Base-by-base conservation (phyloP, 2,797 vertebrate genomes). In the Phyllotis vaccarum region DNA sequence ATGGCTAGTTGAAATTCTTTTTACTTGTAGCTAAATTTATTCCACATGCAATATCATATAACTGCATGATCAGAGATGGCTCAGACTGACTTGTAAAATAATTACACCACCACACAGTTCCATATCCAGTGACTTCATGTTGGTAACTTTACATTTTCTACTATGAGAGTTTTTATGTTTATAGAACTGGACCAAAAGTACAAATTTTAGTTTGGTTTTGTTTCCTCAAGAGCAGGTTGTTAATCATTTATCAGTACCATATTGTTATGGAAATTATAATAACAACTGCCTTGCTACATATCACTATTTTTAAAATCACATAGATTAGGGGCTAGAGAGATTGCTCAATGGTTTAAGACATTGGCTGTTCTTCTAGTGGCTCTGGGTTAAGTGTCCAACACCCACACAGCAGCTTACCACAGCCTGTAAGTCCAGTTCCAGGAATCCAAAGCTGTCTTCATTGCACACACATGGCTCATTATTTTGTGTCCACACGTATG, bases 201-300 rank as follows among this genome's bases (percentile, higher is more conserved):
- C 12, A 16, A 75, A 86, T 56, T 78, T 60, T 34, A 29, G 29
- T 21, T 72, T 22, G 79, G 16, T 86, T 80, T 22, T 34, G 34
- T 74, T 19, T 46, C 6, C 64, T 56, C 22, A 78, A 94, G 70
- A 89, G 22, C 37, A 58, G 1, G 9, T 80, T 79, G 13, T 89
- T 96, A 90, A 91, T 83, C n/a, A 86, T 70, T 86, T 90, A 93
- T 70, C 24, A 94, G 17, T 21, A 82, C 62, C 60, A 88, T 10
- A 89, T 49, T 31, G 21, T 9, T 87, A 72, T 7, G 89, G 64
- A 66, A 75, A 90, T 64, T 79, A 1, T 54, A 87, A 43, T 92
- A 90, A 79, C 29, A 91, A 82, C 24, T 81, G 13, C 54, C 37
- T 16, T 81, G 43, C n/a, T 70, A 80, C 29, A 24, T 80, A 58